Evolutionary conservation across 2,113 vertebrate species (phyloP), one percentile per base, ranked within the genome.

Genomic region (Protomyctophum bolini): DNA sequence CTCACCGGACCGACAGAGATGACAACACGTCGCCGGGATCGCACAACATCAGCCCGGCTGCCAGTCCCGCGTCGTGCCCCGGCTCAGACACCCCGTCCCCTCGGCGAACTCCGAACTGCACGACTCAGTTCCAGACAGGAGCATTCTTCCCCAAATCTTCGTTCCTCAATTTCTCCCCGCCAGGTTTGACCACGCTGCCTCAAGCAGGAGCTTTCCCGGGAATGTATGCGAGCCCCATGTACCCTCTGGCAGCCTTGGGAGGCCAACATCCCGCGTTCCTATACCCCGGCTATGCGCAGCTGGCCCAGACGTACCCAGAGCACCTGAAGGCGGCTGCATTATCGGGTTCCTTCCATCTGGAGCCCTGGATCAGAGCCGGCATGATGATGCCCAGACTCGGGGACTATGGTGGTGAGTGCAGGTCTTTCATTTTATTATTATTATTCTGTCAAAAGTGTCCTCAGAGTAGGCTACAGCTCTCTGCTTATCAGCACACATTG

Each of bases 361-460:
- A 95, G 58, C 91, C 92, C 14, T 95, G 94, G 94, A 88, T 95
- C 68, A 87, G 93, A 69, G 91, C 92, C 3, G 93, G 92, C 9
- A 86, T 94, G 66, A 84, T 94, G 79, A 81, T 94, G 4, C 94
- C 94, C 7, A 82, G 92, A 66, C 74, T 91, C 1, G 88, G 88
- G 7, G 94, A 95, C 3, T 93, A 89, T 79, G 85, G 68, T 60
- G 85, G 92, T 92, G 75, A 90, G 84, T 8, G n/a, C n/a, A n/a
- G 8, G 12, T 41, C 8, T 21, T 12, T 28, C 46, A 33, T 59
- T 29, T 54, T 54, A 55, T 55, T 55, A 55, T 12, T 55, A 10
- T 55, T 55, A 55, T 21, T 1, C 21, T 21, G 21, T 21, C 21
- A 21, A 21, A 21, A 21, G 21, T 21, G 21, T 21, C 21, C 21